Evolutionary conservation across 2,113 vertebrate genomes (phyloP), one percentile per base, ranked within the genome.

Genomic region (Falcunculus frontatus): DNA sequence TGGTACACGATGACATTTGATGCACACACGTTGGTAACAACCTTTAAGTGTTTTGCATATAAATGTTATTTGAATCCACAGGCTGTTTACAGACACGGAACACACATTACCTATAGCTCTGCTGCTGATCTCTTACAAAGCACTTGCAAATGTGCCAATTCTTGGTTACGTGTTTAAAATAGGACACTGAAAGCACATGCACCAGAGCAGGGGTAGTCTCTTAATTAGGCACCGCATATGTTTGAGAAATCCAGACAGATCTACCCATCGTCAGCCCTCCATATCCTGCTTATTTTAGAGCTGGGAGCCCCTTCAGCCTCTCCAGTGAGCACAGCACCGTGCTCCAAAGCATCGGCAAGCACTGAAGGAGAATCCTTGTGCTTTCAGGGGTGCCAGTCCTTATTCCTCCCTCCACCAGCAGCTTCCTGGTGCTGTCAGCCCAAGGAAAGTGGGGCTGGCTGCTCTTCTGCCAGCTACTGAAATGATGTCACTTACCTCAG

Each of bases 361-460:
- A 17, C 70, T 57, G 30, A 39, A 73, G 32, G 50, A 7, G 7
- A 55, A 93, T 35, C 73, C 49, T 16, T 6, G 2, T 14, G 30
- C 41, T 50, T 39, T 16, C 52, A 57, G 41, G 37, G 37, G 7
- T 46, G 30, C 29, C 42, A 21, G 37, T 32, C 50, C 55, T 50
- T 20, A 16, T 4, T 64, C 56, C 18, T 57, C 2, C 3, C 0
- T 10, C 1, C 2, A 29, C 8, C 7, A 6, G 9, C 84, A 56
- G 13, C 44, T 55, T 77, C 81, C 49, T 37, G 8, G 32, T 14
- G 37, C 33, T 30, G 26, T 11, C 1, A 0, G 39, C 82, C 20
- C 42, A 47, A 27, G 0, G 0, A 5, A 22, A 80, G 14, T 1
- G 12, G 33, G 44, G 15, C 81, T 83, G 57, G 59, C 55, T 79